Base-by-base conservation (phyloP, 2,888 invertebrate genomes). In the Timema podura region DNA sequence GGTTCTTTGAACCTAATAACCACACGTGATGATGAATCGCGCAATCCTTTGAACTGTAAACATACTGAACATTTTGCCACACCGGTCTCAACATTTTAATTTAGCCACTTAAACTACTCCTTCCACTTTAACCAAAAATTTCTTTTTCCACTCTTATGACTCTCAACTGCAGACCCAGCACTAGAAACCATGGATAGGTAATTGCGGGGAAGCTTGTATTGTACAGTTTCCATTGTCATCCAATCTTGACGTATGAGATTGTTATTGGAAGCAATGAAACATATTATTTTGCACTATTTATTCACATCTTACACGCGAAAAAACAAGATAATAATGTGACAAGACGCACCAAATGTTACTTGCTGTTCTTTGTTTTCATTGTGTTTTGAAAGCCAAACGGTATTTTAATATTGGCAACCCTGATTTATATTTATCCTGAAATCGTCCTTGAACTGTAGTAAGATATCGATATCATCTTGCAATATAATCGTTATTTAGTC, bases 1-100 rank as follows among this genome's bases (percentile, higher is more conserved):
- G 65, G 65, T 46, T 44, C 65, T 46, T n/a, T 64, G 7, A 64
- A 64, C 45, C 65, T 13, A 46, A 16, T 44, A 16, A 16, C 65
- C n/a, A 64, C 65, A 16, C 47, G 45, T 47, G 8, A 64, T 46
- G 65, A 44, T 64, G n/a, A 47, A 47, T 64, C 15, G n/a, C 57
- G 16, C 57, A 11, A 9, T 8, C 47, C 47, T 64, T 44, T 46
- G 65, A 47, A 47, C 65, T 64, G 46, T 44, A 30, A n/a, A 47
- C 65, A 64, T 44, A 64, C 47, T 47, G 45, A 47, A 64, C 65
- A n/a, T 64, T 64, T 64, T 64, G 65, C 65, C 11, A 61, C 30
- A 11, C 64, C 65, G 44, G 51, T n/a, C n/a, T n/a, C n/a, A n/a
- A n/a, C n/a, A n/a, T n/a, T n/a, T n/a, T n/a, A n/a, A n/a, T n/a